Percentiles rank a stretch among this genome's conserved stretches.
These are phyloP conservation scores for Neostethus bicornis DNA, from an alignment of 2,797 vertebrate species.

Conservation along the genomic window DNA sequence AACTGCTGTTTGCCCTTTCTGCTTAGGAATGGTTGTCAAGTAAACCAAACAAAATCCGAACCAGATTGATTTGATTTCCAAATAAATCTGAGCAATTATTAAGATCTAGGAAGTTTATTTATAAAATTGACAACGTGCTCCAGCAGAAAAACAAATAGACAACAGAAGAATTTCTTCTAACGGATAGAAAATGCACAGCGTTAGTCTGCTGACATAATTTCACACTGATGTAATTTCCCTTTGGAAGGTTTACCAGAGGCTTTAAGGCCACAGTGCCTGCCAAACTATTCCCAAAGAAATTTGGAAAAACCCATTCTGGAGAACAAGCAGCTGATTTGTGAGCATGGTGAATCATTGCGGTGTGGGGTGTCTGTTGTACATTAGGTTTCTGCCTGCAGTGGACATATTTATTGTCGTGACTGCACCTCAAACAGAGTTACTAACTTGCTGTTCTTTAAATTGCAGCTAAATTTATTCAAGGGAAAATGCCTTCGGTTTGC, in stretches of 20 bases:
- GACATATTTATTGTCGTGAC: slow-evolving; percentile 27
- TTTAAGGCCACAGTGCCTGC: slow-evolving; percentile 5
- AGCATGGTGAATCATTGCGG: slow-evolving; percentile 50
- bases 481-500: neutral
- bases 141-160: neutral
- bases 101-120: slow-evolving; percentile 1
- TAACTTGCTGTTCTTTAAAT: neutral
- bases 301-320: slow-evolving; percentile 42
- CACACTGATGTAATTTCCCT: slow-evolving; percentile 42
- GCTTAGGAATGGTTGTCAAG: neutral
- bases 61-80: neutral
- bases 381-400: slow-evolving; percentile 57
- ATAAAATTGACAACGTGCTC: neutral
- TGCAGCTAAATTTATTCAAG: neutral
- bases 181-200: slow-evolving; percentile 2
- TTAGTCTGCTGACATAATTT: slow-evolving; percentile 21
- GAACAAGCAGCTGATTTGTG: slow-evolving; percentile 65
- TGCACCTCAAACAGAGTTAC: slow-evolving; percentile 1
- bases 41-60: slow-evolving; percentile 12
- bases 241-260: slow-evolving; percentile 16
- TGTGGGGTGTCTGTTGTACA: slow-evolving; percentile 62
- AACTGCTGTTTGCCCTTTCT: slow-evolving; percentile 37
- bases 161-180: neutral
- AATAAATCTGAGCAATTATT: neutral
- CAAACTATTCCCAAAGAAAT: slow-evolving; percentile 30